These are phyloP conservation scores for Formicarius rufipectus DNA, from an alignment of 2,113 vertebrate species.

Conservation along the genomic window DNA sequence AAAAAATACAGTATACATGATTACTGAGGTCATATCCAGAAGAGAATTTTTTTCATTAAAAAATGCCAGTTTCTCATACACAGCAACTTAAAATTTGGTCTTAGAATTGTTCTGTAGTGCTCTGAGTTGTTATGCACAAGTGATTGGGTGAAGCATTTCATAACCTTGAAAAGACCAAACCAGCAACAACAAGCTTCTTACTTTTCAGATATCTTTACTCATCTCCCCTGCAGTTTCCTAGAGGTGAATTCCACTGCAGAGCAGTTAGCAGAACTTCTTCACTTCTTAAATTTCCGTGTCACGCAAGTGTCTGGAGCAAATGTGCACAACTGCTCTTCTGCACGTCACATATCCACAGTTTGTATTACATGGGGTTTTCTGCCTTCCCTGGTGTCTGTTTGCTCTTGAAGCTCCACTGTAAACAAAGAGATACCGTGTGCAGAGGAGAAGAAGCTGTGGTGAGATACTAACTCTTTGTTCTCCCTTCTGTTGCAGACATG, in stretches of 20 bases:
- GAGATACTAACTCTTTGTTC: background rate
- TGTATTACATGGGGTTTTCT: fast-evolving
- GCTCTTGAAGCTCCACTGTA: background rate
- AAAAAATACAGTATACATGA: background rate
- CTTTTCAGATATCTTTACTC: background rate
- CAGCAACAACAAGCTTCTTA: background rate
- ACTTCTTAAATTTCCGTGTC: no score
- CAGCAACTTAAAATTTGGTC: background rate
- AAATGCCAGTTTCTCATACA: background rate
- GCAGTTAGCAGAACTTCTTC: background rate
- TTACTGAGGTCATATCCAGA: background rate
- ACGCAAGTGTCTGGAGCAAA: fast-evolving
- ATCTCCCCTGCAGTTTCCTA: background rate
- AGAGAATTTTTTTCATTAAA: background rate
- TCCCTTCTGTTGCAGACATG: constrained; percentile 85
- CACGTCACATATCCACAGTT: fast-evolving
- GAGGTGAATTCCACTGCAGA: background rate
- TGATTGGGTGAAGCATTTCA: background rate
- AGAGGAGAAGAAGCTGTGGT: background rate
- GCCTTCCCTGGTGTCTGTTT: background rate
- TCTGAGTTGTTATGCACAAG: background rate
- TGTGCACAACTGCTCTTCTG: fast-evolving
- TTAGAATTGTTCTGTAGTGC: background rate
- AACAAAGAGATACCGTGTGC: fast-evolving
- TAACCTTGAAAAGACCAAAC: background rate